These are phyloP conservation scores for Drosophila arizonae DNA, from an alignment of 1,140 invertebrate species.

Conservation along the genomic window DNA sequence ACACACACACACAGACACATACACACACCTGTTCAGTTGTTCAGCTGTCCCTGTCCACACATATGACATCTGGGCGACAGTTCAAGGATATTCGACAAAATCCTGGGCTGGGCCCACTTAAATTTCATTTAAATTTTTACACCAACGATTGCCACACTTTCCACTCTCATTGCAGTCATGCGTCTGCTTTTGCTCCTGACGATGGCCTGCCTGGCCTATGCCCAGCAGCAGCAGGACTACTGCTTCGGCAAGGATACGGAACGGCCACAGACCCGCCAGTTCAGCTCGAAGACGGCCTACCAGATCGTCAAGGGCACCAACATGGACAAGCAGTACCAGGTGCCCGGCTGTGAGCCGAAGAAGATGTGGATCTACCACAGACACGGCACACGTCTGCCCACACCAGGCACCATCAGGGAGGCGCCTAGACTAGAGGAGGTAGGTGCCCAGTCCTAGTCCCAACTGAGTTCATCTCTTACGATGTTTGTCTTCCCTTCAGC, in stretches of 20 bases:
- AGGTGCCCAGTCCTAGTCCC: neutral
- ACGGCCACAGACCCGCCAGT: conserved; percentile 84
- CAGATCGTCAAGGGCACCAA: conserved; percentile 84
- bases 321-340: conserved; percentile 83
- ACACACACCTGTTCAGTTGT: neutral
- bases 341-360: conserved; percentile 85
- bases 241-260: conserved; percentile 85
- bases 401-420: conserved; percentile 83
- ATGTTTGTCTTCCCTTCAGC: conserved; percentile 32
- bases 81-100: conserved; percentile 69
- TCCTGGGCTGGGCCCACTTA: conserved; percentile 54
- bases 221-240: conserved; percentile 84
- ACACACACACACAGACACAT: neutral
- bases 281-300: conserved; percentile 87
- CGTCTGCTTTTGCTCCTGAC: conserved; percentile 51
- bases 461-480: too few species aligned
- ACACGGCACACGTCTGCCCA: conserved; percentile 86
- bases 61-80: conserved; percentile 68
- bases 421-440: conserved; percentile 84
- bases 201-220: conserved; percentile 36
- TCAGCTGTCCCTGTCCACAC: conserved; percentile 29
- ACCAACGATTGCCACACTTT: neutral
- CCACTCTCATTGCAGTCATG: conserved; percentile 52
- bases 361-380: conserved; percentile 87
- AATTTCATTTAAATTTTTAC: conserved; percentile 29